Evolutionary conservation across 2,888 invertebrate species (phyloP).

Genomic region (Xiphydria camelus): DNA sequence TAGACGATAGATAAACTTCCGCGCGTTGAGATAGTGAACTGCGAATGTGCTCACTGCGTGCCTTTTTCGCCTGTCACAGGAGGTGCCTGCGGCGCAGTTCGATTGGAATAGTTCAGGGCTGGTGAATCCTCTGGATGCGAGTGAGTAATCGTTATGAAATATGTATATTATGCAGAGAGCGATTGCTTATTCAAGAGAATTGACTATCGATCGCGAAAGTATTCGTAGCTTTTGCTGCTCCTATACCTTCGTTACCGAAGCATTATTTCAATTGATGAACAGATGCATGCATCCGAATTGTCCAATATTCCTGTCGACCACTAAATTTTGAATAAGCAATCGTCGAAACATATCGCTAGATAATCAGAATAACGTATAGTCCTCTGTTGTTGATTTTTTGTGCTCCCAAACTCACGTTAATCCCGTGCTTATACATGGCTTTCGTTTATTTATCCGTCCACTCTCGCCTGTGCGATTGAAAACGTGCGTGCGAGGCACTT

Average conservation of each 20-base stretch:
- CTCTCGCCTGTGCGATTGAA: not conserved
- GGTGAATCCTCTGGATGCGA: constrained; percentile 69
- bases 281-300: too few relatives aligned
- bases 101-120: constrained; percentile 76
- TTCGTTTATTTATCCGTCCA: too few relatives aligned
- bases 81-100: constrained; percentile 70
- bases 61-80: constrained; percentile 48
- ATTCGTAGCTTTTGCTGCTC: too few relatives aligned
- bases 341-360: too few relatives aligned
- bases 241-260: too few relatives aligned
- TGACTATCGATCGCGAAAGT: too few relatives aligned
- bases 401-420: not conserved
- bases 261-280: too few relatives aligned
- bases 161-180: not conserved
- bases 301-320: too few relatives aligned
- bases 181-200: not conserved
- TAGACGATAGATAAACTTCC: too few relatives aligned
- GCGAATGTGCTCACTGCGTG: too few relatives aligned
- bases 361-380: not conserved
- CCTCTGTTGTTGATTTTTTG: constrained; percentile 1
- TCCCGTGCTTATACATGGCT: not conserved
- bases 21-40: too few relatives aligned
- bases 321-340: too few relatives aligned
- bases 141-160: constrained; percentile 39
- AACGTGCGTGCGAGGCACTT: not conserved